Evolutionary conservation across 2,888 invertebrate genomes (phyloP), one percentile per base, ranked within the genome.

Genomic region (Mechanitis messenoides): DNA sequence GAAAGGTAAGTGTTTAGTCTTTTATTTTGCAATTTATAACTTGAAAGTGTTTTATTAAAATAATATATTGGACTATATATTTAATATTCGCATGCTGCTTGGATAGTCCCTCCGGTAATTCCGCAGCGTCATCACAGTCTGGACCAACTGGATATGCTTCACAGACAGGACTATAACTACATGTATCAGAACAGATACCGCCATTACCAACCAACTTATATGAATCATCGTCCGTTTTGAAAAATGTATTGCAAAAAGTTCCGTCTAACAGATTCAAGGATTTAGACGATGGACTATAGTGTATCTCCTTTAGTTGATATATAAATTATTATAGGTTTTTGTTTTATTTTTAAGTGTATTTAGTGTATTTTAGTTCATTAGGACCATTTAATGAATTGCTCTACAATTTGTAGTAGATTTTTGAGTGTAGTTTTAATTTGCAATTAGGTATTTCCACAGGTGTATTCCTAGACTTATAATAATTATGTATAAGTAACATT

Each of bases 221-320:
- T 83, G 81, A 73, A 90, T 71, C 88, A 89, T 72, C 85, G 90
- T 74, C 90, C 88, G 73, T 90, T 90, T 85, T 90, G 90, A 90
- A 90, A 87, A 87, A 78, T 87, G 62, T 88, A 84, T 71, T 90
- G 90, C 74, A 89, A 87, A 76, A 89, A 87, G 81, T 89, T 89
- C 77, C 88, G 90, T 76, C 79, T 90, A 3, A 77, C 80, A 83
- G 90, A 90, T 67, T 73, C 84, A 2, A 77, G 84, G 86, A 87
- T 90, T 74, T 90, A 82, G 80, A 76, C 82, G 82, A 68, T 47
- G 77, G 82, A 83, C 83, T 74, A 31, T 50, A 50, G 50, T 42
- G 42, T 42, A 42, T 42, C 42, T 7, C 42, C 42, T 11, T 42
- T 42, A 42, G 6, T 42, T 9, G 9, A 9, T 42, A 42, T 42